phyloP scores from a whole-genome alignment of 2,797 vertebrate species.

The Dicrostonyx torquatus region DNA sequence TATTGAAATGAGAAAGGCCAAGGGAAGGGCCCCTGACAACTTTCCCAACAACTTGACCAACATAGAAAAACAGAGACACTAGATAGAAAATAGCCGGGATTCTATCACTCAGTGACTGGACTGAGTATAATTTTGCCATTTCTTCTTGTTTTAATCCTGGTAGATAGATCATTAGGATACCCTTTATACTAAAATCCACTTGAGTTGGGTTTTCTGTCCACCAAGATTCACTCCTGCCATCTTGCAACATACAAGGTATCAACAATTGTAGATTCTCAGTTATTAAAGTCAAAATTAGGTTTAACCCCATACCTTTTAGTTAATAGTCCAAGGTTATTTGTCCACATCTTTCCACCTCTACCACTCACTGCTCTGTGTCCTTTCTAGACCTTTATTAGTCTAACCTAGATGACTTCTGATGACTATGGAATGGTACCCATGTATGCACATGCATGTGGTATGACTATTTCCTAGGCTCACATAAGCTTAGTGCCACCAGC shows the following conservation, averaged over 20 bases:
- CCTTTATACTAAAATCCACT: neutral
- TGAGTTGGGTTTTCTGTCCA: neutral
- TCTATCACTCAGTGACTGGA: neutral
- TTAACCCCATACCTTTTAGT: neutral
- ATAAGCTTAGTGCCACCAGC: neutral
- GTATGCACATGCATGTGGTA: no score
- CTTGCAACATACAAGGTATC: neutral
- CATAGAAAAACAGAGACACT: neutral
- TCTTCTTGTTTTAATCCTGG: neutral
- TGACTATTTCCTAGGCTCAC: neutral
- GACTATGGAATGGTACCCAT: neutral
- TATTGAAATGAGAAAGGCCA: neutral
- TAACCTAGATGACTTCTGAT: neutral
- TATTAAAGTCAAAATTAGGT: neutral
- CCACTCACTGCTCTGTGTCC: neutral
- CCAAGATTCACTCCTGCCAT: neutral
- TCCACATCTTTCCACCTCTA: neutral
- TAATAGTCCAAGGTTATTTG: neutral
- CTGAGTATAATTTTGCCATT: neutral
- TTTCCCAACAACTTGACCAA: neutral
- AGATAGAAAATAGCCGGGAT: neutral
- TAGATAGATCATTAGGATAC: neutral
- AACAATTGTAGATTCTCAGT: neutral
- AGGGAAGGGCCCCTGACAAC: neutral
- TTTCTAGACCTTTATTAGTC: neutral